phyloP scores from a whole-genome alignment of 2,113 vertebrate species.

The Ptilorrhoa leucosticta region DNA sequence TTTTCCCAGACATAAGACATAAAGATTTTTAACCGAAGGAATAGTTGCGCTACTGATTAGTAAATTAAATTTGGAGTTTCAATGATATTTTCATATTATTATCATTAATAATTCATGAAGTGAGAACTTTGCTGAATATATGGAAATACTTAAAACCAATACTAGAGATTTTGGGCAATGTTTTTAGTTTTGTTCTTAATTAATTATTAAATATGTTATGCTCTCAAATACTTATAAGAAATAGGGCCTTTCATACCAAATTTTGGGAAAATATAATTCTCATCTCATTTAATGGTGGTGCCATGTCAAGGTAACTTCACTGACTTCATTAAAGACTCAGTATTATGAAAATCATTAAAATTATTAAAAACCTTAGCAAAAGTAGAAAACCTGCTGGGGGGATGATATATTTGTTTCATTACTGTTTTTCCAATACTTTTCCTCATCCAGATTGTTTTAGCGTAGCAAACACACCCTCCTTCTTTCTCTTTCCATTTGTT shows the following conservation, averaged over 20 bases:
- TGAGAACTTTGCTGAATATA: neutral
- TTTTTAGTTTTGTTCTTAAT: neutral
- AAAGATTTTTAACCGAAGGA: neutral
- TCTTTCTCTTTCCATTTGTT: neutral
- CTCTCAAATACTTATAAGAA: neutral
- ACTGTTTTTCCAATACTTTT: neutral
- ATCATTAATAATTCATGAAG: neutral
- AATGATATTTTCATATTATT: neutral
- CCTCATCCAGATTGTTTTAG: neutral
- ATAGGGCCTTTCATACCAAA: neutral
- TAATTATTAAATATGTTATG: neutral
- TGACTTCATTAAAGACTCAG: neutral
- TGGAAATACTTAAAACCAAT: neutral
- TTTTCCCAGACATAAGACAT: neutral
- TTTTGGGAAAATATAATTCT: neutral
- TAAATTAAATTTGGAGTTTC: neutral
- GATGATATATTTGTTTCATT: neutral
- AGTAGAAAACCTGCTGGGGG: neutral
- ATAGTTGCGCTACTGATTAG: neutral
- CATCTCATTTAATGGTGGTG: neutral
- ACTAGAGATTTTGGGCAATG: neutral
- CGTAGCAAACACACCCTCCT: neutral
- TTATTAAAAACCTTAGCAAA: neutral
- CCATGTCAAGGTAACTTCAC: neutral
- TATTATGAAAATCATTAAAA: neutral